A percentile compares a stretch with the other conserved stretches of the same genome.
Conservation (phyloP, 2,113 vertebrate genomes). For the Chlamydotis undulata region DNA sequence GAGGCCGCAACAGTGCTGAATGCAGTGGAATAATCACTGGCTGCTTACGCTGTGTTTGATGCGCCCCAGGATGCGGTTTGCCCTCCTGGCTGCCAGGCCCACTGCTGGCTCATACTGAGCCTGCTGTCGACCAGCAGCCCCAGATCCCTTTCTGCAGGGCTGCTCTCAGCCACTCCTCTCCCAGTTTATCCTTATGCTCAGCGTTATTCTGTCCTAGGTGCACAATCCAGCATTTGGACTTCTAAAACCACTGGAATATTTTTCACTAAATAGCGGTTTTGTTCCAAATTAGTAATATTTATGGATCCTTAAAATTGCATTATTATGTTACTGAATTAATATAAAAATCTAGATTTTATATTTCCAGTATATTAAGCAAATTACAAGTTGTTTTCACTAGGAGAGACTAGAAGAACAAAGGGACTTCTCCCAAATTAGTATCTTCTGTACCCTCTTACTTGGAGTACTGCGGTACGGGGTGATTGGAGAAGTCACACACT, state of each 20-base stretch:
- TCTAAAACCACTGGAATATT: background rate
- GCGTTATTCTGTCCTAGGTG: no score
- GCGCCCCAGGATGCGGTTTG: no score
- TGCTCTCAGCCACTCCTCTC: no score
- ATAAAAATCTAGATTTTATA: background rate
- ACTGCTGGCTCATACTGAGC: no score
- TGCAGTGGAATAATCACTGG: no score
- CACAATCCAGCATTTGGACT: no score
- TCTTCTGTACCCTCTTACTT: background rate
- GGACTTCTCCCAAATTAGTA: background rate
- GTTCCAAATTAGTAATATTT: background rate
- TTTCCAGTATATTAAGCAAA: background rate
- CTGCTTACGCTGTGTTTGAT: no score
- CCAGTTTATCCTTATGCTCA: no score
- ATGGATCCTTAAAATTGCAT: background rate
- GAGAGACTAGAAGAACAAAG: background rate
- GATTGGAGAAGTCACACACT: background rate
- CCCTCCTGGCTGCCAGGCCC: no score
- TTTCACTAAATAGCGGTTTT: background rate
- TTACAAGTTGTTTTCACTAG: background rate
- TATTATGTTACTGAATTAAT: background rate
- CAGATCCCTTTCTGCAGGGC: no score
- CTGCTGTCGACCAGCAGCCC: no score
- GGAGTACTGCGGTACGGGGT: background rate
- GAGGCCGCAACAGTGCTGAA: no score